These are phyloP conservation scores for Polymixis lichenea DNA, from an alignment of 2,888 invertebrate species.

Conservation along the genomic window DNA sequence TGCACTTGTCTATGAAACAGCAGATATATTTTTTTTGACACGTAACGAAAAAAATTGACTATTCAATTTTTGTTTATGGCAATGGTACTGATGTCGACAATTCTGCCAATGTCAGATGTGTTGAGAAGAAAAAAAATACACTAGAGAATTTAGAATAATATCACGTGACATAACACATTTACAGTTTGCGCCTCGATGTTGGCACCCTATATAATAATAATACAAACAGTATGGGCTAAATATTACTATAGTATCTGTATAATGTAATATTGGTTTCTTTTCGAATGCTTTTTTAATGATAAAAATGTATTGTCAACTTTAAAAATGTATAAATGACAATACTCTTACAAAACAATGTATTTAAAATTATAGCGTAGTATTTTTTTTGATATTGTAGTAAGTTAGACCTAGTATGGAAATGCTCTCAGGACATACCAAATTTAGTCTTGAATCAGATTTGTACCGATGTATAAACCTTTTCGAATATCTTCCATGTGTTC, in stretches of 20 bases:
- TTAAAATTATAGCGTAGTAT: conserved; percentile 34
- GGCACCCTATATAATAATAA: no score
- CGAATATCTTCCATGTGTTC: not conserved
- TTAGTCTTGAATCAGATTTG: not conserved
- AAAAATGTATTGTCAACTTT: conserved; percentile 28
- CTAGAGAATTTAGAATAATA: no score
- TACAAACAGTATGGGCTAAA: not conserved
- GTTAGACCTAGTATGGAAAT: not conserved
- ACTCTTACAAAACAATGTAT: conserved; percentile 34
- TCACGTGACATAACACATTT: no score
- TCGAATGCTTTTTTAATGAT: conserved; percentile 1
- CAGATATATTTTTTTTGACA: no score
- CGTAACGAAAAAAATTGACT: no score
- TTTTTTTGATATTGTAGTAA: conserved; percentile 12
- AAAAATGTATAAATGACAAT: conserved; percentile 38
- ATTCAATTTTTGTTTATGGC: no score
- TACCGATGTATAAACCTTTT: no score
- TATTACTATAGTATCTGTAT: conserved; percentile 3
- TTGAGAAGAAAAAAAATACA: no score
- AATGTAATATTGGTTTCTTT: conserved; percentile 12
- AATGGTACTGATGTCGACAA: no score
- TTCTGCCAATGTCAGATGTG: no score
- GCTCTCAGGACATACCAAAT: not conserved
- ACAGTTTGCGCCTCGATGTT: no score
- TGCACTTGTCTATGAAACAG: no score